phyloP scores from a whole-genome alignment of 2,888 invertebrate species.

The Eupithecia centaureata region DNA sequence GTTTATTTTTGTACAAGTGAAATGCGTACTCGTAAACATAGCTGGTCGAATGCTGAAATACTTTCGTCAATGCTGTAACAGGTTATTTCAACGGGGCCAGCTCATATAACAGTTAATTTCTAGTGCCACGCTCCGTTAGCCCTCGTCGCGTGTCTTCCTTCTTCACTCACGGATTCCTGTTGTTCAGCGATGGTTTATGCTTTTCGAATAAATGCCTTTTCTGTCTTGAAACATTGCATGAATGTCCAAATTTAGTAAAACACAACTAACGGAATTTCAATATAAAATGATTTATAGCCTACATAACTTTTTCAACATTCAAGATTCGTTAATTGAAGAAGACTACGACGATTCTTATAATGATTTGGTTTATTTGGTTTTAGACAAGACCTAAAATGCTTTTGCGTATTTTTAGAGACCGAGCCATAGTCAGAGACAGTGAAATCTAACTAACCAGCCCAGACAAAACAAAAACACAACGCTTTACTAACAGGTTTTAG shows the following conservation, averaged over 20 bases:
- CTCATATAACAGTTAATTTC: constrained; percentile 80
- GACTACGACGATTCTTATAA: neutral
- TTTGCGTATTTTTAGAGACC: neutral
- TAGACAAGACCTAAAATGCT: neutral
- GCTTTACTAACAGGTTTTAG: constrained; percentile 10
- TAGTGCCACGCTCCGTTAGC: constrained; percentile 79
- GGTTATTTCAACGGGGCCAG: constrained; percentile 65
- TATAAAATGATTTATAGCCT: neutral
- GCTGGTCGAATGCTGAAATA: constrained; percentile 55
- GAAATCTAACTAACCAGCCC: neutral
- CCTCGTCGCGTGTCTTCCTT: constrained; percentile 79
- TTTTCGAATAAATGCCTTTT: constrained; percentile 32
- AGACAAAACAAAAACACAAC: constrained; percentile 8
- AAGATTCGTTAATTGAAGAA: neutral
- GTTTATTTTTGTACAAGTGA: constrained; percentile 42
- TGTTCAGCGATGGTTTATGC: constrained; percentile 46
- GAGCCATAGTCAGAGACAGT: neutral
- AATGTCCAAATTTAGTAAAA: constrained; percentile 6
- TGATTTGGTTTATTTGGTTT: neutral
- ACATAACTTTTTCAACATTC: neutral
- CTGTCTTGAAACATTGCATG: constrained; percentile 19
- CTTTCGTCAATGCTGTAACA: constrained; percentile 70
- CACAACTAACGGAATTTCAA: neutral
- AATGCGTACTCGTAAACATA: constrained; percentile 45
- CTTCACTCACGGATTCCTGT: constrained; percentile 64